Evolutionary conservation across 2,888 invertebrate genomes (phyloP), one percentile per base, ranked within the genome.

Genomic region (Dione vanillae): DNA sequence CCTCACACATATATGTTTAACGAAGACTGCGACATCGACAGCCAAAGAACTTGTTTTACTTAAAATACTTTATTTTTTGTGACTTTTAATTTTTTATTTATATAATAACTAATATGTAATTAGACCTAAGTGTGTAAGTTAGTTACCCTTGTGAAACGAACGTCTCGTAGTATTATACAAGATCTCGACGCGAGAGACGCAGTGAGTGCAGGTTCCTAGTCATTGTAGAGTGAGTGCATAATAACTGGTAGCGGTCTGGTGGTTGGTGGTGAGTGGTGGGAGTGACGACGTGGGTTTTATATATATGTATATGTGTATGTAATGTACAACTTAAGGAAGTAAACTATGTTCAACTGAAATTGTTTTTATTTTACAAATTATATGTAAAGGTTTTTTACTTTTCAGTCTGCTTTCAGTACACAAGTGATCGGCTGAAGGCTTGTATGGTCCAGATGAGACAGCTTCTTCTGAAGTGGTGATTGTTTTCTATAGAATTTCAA

Each of bases 141-240:
- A 51, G 49, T 65, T 69, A 65, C 56, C 37, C 41, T 27, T 61
- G 43, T 43, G 19, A 16, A 37, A 35, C 41, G 11, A 40, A 19
- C 58, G 19, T 58, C 27, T 20, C n/a, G 16, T 61, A 43, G 27
- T 61, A 61, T 59, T 59, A 58, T 40, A 51, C 49, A 56, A 65
- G 74, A 74, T 74, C 74, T 74, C 74, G 27, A 5, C 27, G 5
- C 27, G 2, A 27, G 2, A 2, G 62, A 19, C 11, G 14, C 43
- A 56, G 45, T 61, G 66, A 65, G 45, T 61, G 70, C 64, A 54
- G 19, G 62, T 61, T 68, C 62, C 69, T 72, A 73, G 71, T 73
- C 71, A 72, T 54, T 72, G 64, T 70, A 45, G 51, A 54, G 43
- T 72, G 62, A 59, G 59, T 43, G 70, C 65, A 70, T 72, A 72